Percentiles rank a stretch among this genome's conserved stretches.
Conservation (phyloP, 2,797 vertebrate genomes). For the Alcedo atthis region DNA sequence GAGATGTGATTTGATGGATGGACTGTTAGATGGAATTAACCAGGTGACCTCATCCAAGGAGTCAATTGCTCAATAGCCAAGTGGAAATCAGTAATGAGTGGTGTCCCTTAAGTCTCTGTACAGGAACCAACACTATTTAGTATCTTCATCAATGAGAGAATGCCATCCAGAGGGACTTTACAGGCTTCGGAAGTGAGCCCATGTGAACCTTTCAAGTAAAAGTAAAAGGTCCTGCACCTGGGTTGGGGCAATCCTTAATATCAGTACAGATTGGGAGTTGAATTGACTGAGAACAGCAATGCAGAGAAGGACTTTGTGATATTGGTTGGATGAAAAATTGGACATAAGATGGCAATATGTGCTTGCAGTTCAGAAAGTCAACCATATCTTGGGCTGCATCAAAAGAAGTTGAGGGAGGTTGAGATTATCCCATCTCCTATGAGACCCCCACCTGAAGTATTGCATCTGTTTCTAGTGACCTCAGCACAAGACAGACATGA, state of each 20-base stretch:
- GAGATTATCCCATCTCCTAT: background rate
- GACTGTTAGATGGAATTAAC: background rate
- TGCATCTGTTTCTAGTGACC: background rate
- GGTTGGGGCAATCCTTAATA: no score
- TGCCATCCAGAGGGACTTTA: no score
- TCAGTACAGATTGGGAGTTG: no score
- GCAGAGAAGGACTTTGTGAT: background rate
- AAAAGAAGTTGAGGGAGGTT: background rate
- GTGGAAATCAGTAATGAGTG: background rate
- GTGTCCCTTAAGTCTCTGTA: background rate
- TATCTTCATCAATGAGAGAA: background rate
- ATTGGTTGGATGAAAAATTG: background rate
- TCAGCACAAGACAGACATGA: background rate
- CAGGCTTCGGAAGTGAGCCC: no score
- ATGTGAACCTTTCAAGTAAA: no score
- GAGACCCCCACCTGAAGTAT: background rate
- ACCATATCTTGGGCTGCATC: background rate
- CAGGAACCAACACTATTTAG: background rate
- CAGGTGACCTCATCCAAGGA: background rate
- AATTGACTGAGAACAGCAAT: background rate
- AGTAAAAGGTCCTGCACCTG: no score
- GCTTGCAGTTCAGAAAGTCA: background rate
- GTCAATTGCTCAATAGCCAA: background rate
- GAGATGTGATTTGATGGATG: background rate
- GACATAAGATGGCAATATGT: accelerated